A percentile compares a stretch with the other conserved stretches of the same genome.
Conservation (phyloP, 1,140 invertebrate genomes). For the Drosophila equinoxialis region DNA sequence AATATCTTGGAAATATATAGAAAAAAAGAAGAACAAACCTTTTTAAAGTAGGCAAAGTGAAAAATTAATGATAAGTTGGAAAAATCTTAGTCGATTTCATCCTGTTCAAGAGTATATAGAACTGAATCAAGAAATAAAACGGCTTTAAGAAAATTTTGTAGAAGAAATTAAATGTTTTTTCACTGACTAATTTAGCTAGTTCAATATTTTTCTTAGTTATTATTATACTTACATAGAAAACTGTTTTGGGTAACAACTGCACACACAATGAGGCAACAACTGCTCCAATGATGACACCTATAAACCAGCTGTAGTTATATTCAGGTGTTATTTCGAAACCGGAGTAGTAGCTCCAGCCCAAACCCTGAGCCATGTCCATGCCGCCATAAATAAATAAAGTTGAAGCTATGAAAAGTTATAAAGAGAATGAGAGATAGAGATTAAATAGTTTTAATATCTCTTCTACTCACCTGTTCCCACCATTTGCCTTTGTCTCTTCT, state of each 20-base stretch:
- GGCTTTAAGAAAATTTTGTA: too few species aligned
- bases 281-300: slow-evolving; percentile 52
- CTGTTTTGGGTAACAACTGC: slow-evolving; percentile 28
- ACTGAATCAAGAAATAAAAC: too few species aligned
- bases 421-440: background rate
- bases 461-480: background rate
- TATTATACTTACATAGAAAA: slow-evolving; percentile 44
- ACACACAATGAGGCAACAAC: slow-evolving; percentile 29
- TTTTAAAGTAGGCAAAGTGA: too few species aligned
- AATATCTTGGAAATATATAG: too few species aligned
- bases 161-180: too few species aligned
- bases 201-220: too few species aligned
- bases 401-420: slow-evolving; percentile 22
- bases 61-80: too few species aligned
- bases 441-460: too few species aligned
- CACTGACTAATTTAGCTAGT: too few species aligned
- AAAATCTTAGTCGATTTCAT: too few species aligned
- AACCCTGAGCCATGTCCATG: slow-evolving; percentile 48
- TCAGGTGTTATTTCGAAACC: background rate
- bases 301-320: slow-evolving; percentile 49
- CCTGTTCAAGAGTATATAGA: too few species aligned
- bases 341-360: slow-evolving; percentile 33
- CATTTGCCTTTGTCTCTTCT: slow-evolving; percentile 2
- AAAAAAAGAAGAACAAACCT: too few species aligned
- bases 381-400: slow-evolving; percentile 49